These are phyloP conservation scores for Ceuthmochares aereus DNA, from an alignment of 2,113 vertebrate species.

Conservation along the genomic window DNA sequence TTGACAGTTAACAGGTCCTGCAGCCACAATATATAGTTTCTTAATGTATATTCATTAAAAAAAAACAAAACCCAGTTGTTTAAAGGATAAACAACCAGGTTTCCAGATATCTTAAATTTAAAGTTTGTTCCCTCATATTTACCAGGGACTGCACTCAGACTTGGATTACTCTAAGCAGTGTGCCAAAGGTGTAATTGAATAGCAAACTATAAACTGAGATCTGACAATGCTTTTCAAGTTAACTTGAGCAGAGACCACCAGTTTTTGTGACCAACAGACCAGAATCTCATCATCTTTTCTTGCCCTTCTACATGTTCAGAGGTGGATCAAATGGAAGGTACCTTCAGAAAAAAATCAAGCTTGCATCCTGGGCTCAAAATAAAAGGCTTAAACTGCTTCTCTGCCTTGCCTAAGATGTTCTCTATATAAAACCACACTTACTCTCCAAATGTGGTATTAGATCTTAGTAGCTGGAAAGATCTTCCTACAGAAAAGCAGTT, in stretches of 20 bases:
- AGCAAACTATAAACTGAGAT: neutral
- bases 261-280: neutral
- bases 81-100: neutral
- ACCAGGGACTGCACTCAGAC: neutral
- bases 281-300: neutral
- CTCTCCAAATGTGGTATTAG: neutral
- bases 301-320: neutral
- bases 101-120: neutral
- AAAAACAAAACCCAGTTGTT: rapidly evolving
- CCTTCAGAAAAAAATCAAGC: neutral
- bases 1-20: neutral
- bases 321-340: neutral
- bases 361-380: neutral
- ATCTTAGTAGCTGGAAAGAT: neutral
- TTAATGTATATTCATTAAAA: neutral
- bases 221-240: neutral
- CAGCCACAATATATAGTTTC: neutral
- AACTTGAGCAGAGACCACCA: neutral
- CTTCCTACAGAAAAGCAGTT: neutral
- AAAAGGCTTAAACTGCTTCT: neutral
- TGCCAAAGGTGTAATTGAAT: neutral
- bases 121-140: neutral
- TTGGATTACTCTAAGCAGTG: neutral
- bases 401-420: neutral
- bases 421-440: neutral